A percentile compares a stretch with the other conserved stretches of the same genome.
Conservation (phyloP, 1,140 invertebrate genomes). For the Apis florea region DNA sequence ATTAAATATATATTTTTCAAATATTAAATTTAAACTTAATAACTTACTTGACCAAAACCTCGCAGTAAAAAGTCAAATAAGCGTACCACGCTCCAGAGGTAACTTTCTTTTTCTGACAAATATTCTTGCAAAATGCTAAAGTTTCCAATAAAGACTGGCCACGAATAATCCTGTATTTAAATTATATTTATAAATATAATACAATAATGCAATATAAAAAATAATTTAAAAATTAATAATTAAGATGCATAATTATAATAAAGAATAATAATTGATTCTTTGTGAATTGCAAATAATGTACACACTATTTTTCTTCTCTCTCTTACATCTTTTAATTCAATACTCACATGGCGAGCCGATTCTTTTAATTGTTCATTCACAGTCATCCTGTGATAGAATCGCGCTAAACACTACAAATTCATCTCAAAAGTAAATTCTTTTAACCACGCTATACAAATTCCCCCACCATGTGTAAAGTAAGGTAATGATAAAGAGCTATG, state of each 20-base stretch:
- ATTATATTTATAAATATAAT: slow-evolving; percentile 23
- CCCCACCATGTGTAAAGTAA: neutral
- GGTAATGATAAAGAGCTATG: slow-evolving; percentile 2
- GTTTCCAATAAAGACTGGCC: slow-evolving; percentile 73
- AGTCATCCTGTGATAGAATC: slow-evolving; percentile 11
- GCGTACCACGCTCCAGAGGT: slow-evolving; percentile 65
- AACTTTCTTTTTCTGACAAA: slow-evolving; percentile 65
- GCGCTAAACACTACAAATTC: slow-evolving; percentile 20
- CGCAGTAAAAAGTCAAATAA: slow-evolving; percentile 75
- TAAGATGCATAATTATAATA: no score
- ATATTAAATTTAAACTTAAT: neutral
- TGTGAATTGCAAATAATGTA: no score
- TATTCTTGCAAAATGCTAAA: slow-evolving; percentile 71
- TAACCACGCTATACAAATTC: slow-evolving; percentile 8
- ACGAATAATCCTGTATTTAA: slow-evolving; percentile 50
- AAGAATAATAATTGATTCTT: no score
- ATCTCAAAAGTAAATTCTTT: neutral
- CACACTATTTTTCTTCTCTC: neutral
- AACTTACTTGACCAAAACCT: slow-evolving; percentile 77
- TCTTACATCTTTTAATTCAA: neutral
- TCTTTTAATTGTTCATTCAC: neutral
- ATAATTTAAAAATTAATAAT: no score
- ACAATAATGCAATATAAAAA: neutral
- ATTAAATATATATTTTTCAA: no score
- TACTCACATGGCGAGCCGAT: slow-evolving; percentile 25